Conservation (phyloP, 2,113 vertebrate species). For the Hippoglossus stenolepis region DNA sequence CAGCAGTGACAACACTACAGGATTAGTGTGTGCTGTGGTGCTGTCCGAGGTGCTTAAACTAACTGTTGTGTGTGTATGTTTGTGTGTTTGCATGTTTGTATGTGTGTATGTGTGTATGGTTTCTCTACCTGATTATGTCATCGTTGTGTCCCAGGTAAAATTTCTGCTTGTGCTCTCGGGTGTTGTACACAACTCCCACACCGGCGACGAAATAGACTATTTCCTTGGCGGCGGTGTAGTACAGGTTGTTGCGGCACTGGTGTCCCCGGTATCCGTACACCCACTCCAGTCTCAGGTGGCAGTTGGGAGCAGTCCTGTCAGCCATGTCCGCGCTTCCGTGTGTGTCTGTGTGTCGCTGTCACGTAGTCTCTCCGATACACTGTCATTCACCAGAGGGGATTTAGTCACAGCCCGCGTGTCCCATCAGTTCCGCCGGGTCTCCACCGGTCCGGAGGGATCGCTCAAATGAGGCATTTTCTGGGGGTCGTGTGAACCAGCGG, state of each 20-base stretch:
- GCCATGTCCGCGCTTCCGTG: slow-evolving; percentile 88
- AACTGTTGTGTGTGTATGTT: slow-evolving; percentile 10
- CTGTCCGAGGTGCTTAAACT: slow-evolving; percentile 74
- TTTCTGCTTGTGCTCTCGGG: slow-evolving; percentile 98
- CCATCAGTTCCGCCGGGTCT: slow-evolving; percentile 72
- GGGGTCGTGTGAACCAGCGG: slow-evolving; percentile 44
- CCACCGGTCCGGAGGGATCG: slow-evolving; percentile 49
- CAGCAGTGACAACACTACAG: slow-evolving; percentile 42
- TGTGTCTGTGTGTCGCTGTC: slow-evolving; percentile 56
- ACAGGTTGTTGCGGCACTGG: slow-evolving; percentile 99
- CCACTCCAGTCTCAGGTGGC: slow-evolving; percentile 98
- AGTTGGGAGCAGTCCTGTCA: slow-evolving; percentile 95
- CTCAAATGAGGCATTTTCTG: slow-evolving; percentile 63
- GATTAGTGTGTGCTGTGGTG: slow-evolving; percentile 11
- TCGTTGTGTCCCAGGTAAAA: slow-evolving; percentile 98
- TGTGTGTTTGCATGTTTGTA: not conserved
- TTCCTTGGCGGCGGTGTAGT: slow-evolving; percentile 97
- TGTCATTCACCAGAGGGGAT: slow-evolving; percentile 78
- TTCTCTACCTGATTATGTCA: slow-evolving; percentile 96
- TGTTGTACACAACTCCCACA: slow-evolving; percentile 97
- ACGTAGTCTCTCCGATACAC: slow-evolving; percentile 63
- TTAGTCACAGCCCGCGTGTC: slow-evolving; percentile 70
- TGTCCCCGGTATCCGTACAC: slow-evolving; percentile 98
- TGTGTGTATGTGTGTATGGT: not conserved
- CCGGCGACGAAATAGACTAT: slow-evolving; percentile 98